Conservation (phyloP, 1,140 invertebrate species). For the Drosophila yakuba region DNA sequence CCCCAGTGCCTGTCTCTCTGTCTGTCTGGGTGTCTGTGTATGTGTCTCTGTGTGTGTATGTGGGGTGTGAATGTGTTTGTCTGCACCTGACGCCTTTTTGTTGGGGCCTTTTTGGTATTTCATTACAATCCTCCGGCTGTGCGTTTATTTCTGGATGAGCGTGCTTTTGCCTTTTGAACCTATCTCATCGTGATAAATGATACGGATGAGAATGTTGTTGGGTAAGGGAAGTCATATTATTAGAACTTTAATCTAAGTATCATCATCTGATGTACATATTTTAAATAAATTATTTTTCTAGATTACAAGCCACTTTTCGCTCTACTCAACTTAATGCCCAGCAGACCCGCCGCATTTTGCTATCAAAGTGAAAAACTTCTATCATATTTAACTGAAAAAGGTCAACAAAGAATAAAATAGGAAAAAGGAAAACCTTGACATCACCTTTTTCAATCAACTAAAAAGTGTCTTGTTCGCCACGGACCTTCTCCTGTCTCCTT, state of each 20-base stretch:
- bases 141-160: slow-evolving; percentile 11
- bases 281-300: slow-evolving; percentile 28
- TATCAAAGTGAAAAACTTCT: slow-evolving; percentile 46
- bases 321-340: slow-evolving; percentile 4
- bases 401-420: slow-evolving; percentile 38
- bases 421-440: slow-evolving; percentile 42
- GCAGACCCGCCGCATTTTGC: slow-evolving; percentile 36
- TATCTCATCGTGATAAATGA: slow-evolving; percentile 36
- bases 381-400: slow-evolving; percentile 49
- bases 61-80: slow-evolving; percentile 15
- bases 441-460: slow-evolving; percentile 81
- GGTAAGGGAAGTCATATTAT: not conserved
- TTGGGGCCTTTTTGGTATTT: slow-evolving; percentile 16
- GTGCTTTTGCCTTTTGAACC: slow-evolving; percentile 21
- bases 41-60: not conserved
- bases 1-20: not conserved
- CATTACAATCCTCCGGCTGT: slow-evolving; percentile 23
- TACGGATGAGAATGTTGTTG: not conserved
- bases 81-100: slow-evolving; percentile 46
- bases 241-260: not conserved
- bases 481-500: slow-evolving; percentile 1
- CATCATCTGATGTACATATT: too few relatives aligned
- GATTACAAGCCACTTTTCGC: slow-evolving; percentile 28
- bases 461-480: slow-evolving; percentile 57
- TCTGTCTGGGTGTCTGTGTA: not conserved